Base-by-base conservation (phyloP, 2,113 vertebrate species). In the Neopipo cinnamomea region DNA sequence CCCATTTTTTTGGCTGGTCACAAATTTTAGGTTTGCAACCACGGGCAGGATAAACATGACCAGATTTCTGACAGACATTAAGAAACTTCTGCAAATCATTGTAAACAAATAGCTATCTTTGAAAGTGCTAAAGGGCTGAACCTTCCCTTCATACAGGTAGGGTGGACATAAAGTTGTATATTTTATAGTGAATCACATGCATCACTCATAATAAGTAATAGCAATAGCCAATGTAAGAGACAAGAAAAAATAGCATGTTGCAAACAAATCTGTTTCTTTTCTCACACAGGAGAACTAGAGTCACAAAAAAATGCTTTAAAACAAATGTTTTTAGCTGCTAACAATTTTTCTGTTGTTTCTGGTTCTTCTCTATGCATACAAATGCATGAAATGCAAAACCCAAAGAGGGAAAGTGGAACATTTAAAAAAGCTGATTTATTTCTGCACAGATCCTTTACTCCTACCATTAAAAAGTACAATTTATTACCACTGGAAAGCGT, bases 391-490 rank as follows among this genome's bases (percentile, higher is more conserved):
- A 78, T 27, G 18, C 55, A 88, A 90, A 93, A 70, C 30, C 24
- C 56, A 87, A 87, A 42, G 33, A 80, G 13, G 37, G 11, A 74
- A 75, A 71, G n/a, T 9, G 19, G 46, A 85, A 82, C 76, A 50
- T 85, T 83, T 65, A 6, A 61, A 80, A 93, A 77, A 92, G 42
- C 47, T 68, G 82, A 91, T 96, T 94, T 93, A 94, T 92, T 95
- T 96, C 72, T 55, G 15, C 82, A 91, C 47, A 89, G 93, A 93
- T 39, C 59, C 80, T 79, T 94, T 92, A 83, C 53, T 96, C 82
- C 47, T 47, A 58, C 67, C 68, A 90, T 91, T 95, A 94, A 96
- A 89, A 95, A 94, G 52, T 92, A 91, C 50, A 93, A 93, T 83
- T 96, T 91, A 91, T 94, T 92, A 88, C 83, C 31, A 30, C 46